Evolutionary conservation across 2,888 invertebrate genomes (phyloP).

Genomic region (Tribolium freemani): DNA sequence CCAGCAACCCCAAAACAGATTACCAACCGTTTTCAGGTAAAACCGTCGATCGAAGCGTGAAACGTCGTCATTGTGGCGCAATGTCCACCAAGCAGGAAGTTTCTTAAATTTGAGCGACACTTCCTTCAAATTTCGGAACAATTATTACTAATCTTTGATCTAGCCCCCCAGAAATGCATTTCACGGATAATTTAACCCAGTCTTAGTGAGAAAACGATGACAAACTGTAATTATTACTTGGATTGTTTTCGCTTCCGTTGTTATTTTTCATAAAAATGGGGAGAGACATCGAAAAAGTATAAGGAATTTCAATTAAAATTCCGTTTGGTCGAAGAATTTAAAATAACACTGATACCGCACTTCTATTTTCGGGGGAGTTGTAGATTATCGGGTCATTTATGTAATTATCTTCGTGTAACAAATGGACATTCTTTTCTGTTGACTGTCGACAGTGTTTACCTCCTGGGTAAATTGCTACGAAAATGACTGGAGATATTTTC

Average conservation of each 20-base stretch:
- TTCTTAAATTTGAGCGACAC: constrained; percentile 37
- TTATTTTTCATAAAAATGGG: constrained; percentile 30
- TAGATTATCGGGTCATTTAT: constrained; percentile 32
- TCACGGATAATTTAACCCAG: constrained; percentile 33
- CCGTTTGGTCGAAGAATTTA: constrained; percentile 33
- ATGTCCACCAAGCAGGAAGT: constrained; percentile 24
- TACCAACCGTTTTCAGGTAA: constrained; percentile 21
- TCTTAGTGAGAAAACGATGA: constrained; percentile 23
- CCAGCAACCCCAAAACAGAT: constrained; percentile 12
- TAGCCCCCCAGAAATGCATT: constrained; percentile 12
- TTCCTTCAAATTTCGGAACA: constrained; percentile 34
- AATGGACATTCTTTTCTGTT: constrained; percentile 25
- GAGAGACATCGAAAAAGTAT: constrained; percentile 41
- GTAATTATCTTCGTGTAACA: constrained; percentile 32
- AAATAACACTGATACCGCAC: constrained; percentile 35
- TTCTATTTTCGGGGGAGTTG: constrained; percentile 27
- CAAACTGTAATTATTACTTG: constrained; percentile 9
- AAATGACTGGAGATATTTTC: constrained; percentile 14
- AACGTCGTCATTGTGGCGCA: constrained; percentile 13
- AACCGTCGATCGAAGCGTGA: neutral
- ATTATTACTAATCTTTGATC: constrained; percentile 39
- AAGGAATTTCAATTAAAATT: constrained; percentile 49
- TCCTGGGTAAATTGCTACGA: neutral
- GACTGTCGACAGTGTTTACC: neutral
- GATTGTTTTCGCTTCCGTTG: neutral